Evolutionary conservation across 2,888 invertebrate species (phyloP).

Genomic region (Agonopterix heracliana): DNA sequence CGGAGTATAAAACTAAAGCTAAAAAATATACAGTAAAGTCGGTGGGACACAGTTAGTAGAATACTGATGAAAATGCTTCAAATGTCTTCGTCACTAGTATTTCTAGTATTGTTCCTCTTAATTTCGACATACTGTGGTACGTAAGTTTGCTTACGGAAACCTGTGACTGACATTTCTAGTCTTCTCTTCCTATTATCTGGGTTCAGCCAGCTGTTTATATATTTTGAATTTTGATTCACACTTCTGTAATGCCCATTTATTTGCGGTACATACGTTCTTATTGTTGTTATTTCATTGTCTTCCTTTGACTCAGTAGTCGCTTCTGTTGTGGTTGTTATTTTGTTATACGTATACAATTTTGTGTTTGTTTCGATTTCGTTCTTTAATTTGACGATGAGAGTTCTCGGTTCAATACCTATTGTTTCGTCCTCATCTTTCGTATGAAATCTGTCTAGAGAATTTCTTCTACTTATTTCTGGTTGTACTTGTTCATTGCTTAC

Average conservation of each 20-base stretch:
- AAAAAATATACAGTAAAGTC: constrained; percentile 7
- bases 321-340: constrained; percentile 5
- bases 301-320: constrained; percentile 2
- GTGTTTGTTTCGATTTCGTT: constrained; percentile 29
- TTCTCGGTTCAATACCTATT: constrained; percentile 23
- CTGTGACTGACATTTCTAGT: constrained; percentile 43
- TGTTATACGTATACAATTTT: constrained; percentile 2
- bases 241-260: constrained; percentile 64
- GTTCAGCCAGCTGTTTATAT: constrained; percentile 33
- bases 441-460: constrained; percentile 11
- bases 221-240: constrained; percentile 37
- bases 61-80: background rate
- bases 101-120: constrained; percentile 42
- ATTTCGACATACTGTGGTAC: constrained; percentile 59
- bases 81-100: background rate
- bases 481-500: background rate
- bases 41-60: constrained; percentile 19
- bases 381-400: constrained; percentile 37
- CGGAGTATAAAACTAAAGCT: constrained; percentile 6
- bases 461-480: constrained; percentile 22
- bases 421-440: constrained; percentile 7
- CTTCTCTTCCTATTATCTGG: constrained; percentile 45
- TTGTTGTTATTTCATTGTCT: constrained; percentile 22
- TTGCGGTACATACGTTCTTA: constrained; percentile 52
- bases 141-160: constrained; percentile 35